phyloP scores from a whole-genome alignment of 1,140 invertebrate genomes.

The Halyomorpha halys region DNA sequence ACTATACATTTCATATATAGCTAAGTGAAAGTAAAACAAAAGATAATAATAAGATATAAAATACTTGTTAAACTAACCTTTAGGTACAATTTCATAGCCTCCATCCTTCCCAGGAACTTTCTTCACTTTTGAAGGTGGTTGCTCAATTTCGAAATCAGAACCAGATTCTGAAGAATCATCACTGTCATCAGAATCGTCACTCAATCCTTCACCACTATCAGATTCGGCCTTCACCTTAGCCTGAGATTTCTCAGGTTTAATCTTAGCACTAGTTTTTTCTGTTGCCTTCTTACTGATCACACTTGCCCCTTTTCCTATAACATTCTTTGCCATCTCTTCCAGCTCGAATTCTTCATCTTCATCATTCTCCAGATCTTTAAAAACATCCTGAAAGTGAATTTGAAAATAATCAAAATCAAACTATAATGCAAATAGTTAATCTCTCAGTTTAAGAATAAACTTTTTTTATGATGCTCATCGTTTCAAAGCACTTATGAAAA shows the following conservation, averaged over 20 bases:
- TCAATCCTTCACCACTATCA: slow-evolving; percentile 21
- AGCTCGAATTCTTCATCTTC: slow-evolving; percentile 80
- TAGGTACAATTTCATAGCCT: slow-evolving; percentile 30
- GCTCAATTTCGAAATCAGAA: slow-evolving; percentile 48
- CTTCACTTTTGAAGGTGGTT: slow-evolving; percentile 32
- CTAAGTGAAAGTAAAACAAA: too few relatives aligned
- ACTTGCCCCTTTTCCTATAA: slow-evolving; percentile 57
- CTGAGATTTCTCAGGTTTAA: slow-evolving; percentile 26
- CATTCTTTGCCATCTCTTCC: slow-evolving; percentile 61
- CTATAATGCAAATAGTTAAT: too few relatives aligned
- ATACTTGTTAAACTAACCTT: slow-evolving; percentile 23
- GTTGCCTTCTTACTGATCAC: slow-evolving; percentile 41
- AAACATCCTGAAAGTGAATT: slow-evolving; percentile 48
- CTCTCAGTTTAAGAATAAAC: too few relatives aligned
- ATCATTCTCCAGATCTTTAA: slow-evolving; percentile 69
- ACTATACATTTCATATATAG: too few relatives aligned
- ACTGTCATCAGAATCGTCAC: slow-evolving; percentile 34
- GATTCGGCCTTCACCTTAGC: neutral
- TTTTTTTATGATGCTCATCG: neutral
- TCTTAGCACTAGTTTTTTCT: slow-evolving; percentile 13
- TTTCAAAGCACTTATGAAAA: neutral
- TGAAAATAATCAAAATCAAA: neutral
- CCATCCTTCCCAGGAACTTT: slow-evolving; percentile 26
- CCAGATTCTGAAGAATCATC: slow-evolving; percentile 36
- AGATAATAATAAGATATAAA: too few relatives aligned